Evolutionary conservation across 2,113 vertebrate species (phyloP).

Genomic region (Plecotus auritus): DNA sequence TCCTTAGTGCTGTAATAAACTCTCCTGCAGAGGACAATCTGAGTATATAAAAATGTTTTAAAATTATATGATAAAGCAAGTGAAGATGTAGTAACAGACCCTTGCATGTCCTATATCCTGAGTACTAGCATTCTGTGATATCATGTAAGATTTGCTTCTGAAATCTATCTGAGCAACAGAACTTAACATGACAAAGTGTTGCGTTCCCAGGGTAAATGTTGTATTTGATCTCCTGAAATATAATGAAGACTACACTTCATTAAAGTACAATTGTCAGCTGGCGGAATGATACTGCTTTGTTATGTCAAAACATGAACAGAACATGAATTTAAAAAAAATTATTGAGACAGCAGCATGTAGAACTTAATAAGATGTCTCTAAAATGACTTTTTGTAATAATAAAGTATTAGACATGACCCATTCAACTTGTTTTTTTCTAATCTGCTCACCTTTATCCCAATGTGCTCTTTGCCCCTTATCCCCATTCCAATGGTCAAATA

Average conservation of each 20-base stretch:
- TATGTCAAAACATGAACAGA: slow-evolving; percentile 26
- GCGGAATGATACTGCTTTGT: background rate
- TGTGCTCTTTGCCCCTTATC: background rate
- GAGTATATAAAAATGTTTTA: background rate
- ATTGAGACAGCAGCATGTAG: background rate
- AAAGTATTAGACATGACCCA: background rate
- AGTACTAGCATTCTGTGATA: slow-evolving; percentile 16
- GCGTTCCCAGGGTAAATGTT: slow-evolving; percentile 10
- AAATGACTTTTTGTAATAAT: background rate
- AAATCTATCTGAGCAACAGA: slow-evolving; percentile 37
- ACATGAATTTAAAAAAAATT: background rate
- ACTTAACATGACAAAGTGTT: slow-evolving; percentile 36
- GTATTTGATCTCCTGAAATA: background rate
- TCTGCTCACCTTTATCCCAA: background rate
- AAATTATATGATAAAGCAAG: slow-evolving; percentile 28
- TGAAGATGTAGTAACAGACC: background rate
- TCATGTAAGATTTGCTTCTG: slow-evolving; percentile 32
- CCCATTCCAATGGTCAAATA: background rate
- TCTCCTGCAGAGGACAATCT: background rate
- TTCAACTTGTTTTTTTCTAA: background rate
- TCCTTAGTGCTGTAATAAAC: background rate
- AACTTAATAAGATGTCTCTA: background rate
- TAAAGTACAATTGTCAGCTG: slow-evolving; percentile 16
- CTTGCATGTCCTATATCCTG: background rate
- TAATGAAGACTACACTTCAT: background rate